Evolutionary conservation across 2,797 vertebrate genomes (phyloP).

Genomic region (Acanthurus lineatus): DNA sequence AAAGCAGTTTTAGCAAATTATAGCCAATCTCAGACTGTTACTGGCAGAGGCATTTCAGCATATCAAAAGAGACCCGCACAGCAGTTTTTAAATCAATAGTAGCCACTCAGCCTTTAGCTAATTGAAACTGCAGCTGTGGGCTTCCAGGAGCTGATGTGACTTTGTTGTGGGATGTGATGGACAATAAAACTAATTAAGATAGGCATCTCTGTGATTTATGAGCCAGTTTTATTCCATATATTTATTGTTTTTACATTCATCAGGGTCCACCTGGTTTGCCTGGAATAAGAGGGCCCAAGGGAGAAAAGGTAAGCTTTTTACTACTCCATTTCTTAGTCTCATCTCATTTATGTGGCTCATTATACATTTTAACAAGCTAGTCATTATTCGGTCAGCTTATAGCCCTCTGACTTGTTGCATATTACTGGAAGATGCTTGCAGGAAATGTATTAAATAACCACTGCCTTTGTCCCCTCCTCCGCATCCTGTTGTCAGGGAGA

Average conservation of each 20-base stretch:
- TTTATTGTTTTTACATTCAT: slow-evolving; percentile 46
- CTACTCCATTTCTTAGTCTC: neutral
- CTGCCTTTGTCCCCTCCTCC: slow-evolving; percentile 71
- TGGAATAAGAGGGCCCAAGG: slow-evolving; percentile 93
- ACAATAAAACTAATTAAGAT: slow-evolving; percentile 60
- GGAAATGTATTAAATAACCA: slow-evolving; percentile 64
- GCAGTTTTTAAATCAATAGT: slow-evolving; percentile 77
- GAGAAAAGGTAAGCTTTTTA: slow-evolving; percentile 91
- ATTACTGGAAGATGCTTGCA: slow-evolving; percentile 55
- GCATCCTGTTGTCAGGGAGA: slow-evolving; percentile 91
- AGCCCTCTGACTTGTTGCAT: slow-evolving; percentile 59
- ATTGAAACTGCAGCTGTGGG: slow-evolving; percentile 74
- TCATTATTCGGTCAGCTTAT: slow-evolving; percentile 45
- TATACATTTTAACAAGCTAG: slow-evolving; percentile 24
- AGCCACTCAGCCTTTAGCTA: slow-evolving; percentile 75
- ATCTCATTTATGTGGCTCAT: slow-evolving; percentile 29
- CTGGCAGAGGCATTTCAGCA: slow-evolving; percentile 47
- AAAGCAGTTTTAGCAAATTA: slow-evolving; percentile 35
- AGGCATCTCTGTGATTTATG: slow-evolving; percentile 50
- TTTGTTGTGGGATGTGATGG: slow-evolving; percentile 57
- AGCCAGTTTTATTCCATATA: neutral
- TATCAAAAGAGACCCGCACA: slow-evolving; percentile 51
- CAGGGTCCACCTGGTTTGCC: slow-evolving; percentile 94
- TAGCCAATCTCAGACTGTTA: slow-evolving; percentile 19
- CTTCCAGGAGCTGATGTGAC: slow-evolving; percentile 51